Evolutionary conservation across 2,888 invertebrate genomes (phyloP).

Genomic region (Eilema griseolum): DNA sequence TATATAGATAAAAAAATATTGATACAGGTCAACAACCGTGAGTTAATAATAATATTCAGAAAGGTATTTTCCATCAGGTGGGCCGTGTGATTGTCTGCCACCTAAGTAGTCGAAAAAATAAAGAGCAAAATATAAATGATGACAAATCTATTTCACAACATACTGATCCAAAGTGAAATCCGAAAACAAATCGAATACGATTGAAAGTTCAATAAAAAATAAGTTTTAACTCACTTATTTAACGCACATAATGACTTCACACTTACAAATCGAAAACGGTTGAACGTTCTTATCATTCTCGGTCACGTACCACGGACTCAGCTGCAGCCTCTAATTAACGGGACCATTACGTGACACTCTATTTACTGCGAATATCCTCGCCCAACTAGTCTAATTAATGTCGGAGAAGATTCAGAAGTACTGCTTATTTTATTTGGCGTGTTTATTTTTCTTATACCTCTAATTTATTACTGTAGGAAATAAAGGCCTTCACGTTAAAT

Average conservation of each 20-base stretch:
- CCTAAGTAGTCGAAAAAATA: too few relatives aligned
- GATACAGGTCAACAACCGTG: too few relatives aligned
- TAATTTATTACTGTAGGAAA: neutral
- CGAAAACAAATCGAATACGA: neutral
- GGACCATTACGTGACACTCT: conserved; percentile 35
- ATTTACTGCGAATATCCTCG: conserved; percentile 5
- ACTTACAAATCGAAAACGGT: neutral
- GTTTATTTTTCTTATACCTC: neutral
- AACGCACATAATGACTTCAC: neutral
- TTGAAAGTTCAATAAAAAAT: neutral
- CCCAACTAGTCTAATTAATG: conserved; percentile 14
- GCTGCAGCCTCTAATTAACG: conserved; percentile 45
- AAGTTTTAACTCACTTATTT: neutral
- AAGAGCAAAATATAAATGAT: too few relatives aligned
- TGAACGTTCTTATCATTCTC: conserved; percentile 28
- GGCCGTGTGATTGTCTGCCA: too few relatives aligned
- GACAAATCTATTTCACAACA: too few relatives aligned
- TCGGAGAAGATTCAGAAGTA: neutral
- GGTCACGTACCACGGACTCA: conserved; percentile 40
- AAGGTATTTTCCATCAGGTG: too few relatives aligned
- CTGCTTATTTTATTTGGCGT: neutral
- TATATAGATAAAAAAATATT: too few relatives aligned
- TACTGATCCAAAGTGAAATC: too few relatives aligned
- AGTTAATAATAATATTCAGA: too few relatives aligned
- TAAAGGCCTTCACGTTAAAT: neutral